Evolutionary conservation across 1,140 invertebrate genomes (phyloP), one percentile per base, ranked within the genome.

Genomic region (Odontomachus brunneus): DNA sequence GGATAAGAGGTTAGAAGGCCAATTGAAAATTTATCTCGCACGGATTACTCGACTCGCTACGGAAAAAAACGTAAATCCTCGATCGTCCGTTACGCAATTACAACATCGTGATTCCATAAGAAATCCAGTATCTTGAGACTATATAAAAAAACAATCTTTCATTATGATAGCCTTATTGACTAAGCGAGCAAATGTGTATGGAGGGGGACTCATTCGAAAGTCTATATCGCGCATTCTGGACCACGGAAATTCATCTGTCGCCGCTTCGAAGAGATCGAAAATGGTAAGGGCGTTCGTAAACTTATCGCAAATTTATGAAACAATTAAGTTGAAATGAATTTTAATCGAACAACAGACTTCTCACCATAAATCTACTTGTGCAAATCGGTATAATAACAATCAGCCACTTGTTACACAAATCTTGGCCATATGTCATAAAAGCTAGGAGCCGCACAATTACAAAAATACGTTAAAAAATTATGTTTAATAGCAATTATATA

Each of bases 261-360:
- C 82, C 85, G 63, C 82, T 71, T 59, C 84, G 57, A 89, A 81
- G 49, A 90, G 82, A 86, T 38, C 24, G 3, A 93, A 90, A 88
- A 93, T 93, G 92, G 92, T 93, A 83, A 90, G 88, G n/a, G 17
- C 22, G 26, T 38, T 17, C 11, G 7, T 33, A 19, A 5, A 51
- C 3, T 53, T 57, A 3, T 15, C 2, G 17, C 33, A 1, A 55
- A 17, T 65, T 48, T 55, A 3, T 14, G 63, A 48, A 17, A 12
- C 14, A 9, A 29, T 33, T 80, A 38, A 60, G 51, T 12, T 14
- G 44, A 44, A 38, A 0, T 11, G 3, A 22, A 59, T 71, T 44
- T 66, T 1, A 7, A 19, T 38, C 12, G 26, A 48, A 63, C 17
- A 17, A 33, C 3, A 1, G 3, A 19, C 9, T 1, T 38, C 59